These are phyloP conservation scores for Eretmochelys imbricata DNA, from an alignment of 2,113 vertebrate species.

Conservation along the genomic window DNA sequence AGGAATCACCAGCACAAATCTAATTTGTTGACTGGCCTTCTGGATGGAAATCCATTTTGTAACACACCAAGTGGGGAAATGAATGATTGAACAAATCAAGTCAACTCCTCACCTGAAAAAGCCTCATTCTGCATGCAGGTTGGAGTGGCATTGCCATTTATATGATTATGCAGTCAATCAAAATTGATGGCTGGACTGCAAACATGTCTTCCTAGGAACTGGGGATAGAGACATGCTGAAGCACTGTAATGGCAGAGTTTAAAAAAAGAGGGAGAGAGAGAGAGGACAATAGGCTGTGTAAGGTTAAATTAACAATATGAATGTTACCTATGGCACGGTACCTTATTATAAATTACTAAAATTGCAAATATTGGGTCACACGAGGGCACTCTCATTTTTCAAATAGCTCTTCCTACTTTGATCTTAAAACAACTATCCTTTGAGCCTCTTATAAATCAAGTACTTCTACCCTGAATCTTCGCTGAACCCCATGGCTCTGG, in stretches of 20 bases:
- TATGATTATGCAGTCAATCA: neutral
- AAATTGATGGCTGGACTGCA: neutral
- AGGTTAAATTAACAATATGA: neutral
- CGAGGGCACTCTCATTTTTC: neutral
- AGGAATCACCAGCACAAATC: neutral
- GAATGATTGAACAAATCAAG: neutral
- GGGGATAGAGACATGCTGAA: neutral
- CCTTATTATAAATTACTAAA: neutral
- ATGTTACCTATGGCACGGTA: neutral
- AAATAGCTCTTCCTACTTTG: slow-evolving; percentile 3
- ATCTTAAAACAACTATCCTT: neutral
- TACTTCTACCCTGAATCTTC: too few species aligned
- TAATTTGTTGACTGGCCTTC: neutral
- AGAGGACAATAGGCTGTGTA: neutral
- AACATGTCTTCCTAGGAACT: neutral
- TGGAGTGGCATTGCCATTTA: neutral
- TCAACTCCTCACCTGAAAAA: neutral
- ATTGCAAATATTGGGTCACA: neutral
- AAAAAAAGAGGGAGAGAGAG: neutral
- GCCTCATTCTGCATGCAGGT: neutral
- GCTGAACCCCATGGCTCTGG: too few species aligned
- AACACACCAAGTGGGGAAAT: neutral
- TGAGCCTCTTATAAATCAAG: too few species aligned
- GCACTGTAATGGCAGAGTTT: rapidly evolving
- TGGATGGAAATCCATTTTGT: neutral